A percentile compares a stretch with the other conserved stretches of the same genome.
phyloP scores from a whole-genome alignment of 2,888 invertebrate species.

The Byasa hedistus region DNA sequence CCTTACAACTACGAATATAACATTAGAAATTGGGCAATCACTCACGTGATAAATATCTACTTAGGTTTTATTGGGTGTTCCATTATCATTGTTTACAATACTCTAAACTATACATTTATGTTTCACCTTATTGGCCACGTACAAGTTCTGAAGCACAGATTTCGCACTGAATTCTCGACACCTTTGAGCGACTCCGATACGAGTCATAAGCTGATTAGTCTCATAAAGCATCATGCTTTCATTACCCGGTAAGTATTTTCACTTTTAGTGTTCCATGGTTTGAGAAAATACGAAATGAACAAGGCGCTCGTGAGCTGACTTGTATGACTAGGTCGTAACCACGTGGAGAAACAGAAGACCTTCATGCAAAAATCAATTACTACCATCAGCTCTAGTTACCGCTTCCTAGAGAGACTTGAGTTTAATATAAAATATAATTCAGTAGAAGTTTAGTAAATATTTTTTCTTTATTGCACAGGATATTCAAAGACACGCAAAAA shows the following conservation, averaged over 20 bases:
- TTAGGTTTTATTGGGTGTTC: constrained; percentile 31
- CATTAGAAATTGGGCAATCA: constrained; percentile 39
- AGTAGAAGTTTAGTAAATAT: background rate
- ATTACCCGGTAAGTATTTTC: constrained; percentile 39
- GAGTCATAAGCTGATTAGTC: constrained; percentile 36
- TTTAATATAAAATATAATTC: too few species aligned
- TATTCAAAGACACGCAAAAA: constrained; percentile 41
- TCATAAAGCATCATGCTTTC: constrained; percentile 44
- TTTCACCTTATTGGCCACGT: constrained; percentile 49
- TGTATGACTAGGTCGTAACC: too few species aligned
- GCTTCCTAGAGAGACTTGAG: too few species aligned
- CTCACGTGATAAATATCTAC: constrained; percentile 37
- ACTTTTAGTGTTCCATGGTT: too few species aligned
- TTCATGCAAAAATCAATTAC: too few species aligned
- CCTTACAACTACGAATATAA: constrained; percentile 47
- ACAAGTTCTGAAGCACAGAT: constrained; percentile 42
- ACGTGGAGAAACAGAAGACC: too few species aligned
- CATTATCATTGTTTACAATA: constrained; percentile 39
- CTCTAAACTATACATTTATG: constrained; percentile 41
- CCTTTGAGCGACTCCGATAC: constrained; percentile 34
- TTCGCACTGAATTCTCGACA: constrained; percentile 34
- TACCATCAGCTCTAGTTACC: too few species aligned
- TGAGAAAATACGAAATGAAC: too few species aligned
- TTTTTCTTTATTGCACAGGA: constrained; percentile 31
- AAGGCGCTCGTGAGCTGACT: too few species aligned